phyloP scores from a whole-genome alignment of 23 tunicate genomes.

The Botrylloides violaceus region DNA sequence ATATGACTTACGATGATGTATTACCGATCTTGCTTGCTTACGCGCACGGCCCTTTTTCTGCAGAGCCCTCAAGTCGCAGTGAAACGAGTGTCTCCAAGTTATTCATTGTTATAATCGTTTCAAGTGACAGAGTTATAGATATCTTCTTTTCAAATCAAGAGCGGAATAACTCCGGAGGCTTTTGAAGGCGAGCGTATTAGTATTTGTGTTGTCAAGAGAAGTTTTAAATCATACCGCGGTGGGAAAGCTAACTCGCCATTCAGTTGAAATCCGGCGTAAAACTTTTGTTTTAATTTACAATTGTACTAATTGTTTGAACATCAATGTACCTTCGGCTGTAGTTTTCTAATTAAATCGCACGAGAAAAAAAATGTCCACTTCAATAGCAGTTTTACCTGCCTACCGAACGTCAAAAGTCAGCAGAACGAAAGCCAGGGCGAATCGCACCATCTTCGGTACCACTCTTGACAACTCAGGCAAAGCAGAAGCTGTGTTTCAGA shows the following conservation, averaged over 20 bases:
- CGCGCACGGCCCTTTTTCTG: too few species aligned
- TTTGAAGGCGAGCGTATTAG: too few species aligned
- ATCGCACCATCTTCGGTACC: slow-evolving; percentile 82
- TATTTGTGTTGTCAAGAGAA: neutral
- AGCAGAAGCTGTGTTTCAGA: slow-evolving; percentile 35
- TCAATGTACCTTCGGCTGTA: neutral
- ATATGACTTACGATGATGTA: too few species aligned
- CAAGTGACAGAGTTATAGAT: too few species aligned
- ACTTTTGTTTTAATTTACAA: neutral
- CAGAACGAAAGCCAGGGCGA: slow-evolving; percentile 56
- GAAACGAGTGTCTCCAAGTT: too few species aligned
- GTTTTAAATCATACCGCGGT: neutral
- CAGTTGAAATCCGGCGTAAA: slow-evolving; percentile 17
- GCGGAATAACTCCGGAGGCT: too few species aligned
- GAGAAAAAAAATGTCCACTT: slow-evolving; percentile 60
- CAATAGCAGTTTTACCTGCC: slow-evolving; percentile 74
- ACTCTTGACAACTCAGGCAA: slow-evolving; percentile 64
- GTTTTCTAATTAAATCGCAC: neutral
- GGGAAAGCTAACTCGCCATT: slow-evolving; percentile 3
- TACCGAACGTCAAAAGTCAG: slow-evolving; percentile 20
- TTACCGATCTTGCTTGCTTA: too few species aligned
- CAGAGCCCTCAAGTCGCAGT: too few species aligned
- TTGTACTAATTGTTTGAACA: neutral
- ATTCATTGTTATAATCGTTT: too few species aligned
- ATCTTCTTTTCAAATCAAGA: too few species aligned